Evolutionary conservation across 2,888 invertebrate genomes (phyloP).

Genomic region (Halictus quadricinctus): DNA sequence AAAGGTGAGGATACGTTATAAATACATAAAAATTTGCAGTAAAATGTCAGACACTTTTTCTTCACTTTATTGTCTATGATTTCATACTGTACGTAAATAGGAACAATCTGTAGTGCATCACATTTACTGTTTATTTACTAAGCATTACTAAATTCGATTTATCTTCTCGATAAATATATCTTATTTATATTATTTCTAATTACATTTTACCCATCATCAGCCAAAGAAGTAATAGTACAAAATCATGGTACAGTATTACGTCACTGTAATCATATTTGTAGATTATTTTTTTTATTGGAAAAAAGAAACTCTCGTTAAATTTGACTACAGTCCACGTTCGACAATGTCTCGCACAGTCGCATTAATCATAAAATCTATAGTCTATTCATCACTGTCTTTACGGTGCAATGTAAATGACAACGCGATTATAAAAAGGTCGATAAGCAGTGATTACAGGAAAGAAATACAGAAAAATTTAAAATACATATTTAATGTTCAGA

Average conservation of each 20-base stretch:
- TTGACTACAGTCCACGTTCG: background rate
- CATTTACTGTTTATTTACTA: background rate
- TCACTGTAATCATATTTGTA: background rate
- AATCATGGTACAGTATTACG: background rate
- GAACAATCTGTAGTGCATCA: too few relatives aligned
- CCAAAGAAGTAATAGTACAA: too few relatives aligned
- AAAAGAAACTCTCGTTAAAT: background rate
- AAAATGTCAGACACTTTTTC: background rate
- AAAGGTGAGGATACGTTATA: too few relatives aligned
- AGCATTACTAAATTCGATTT: background rate
- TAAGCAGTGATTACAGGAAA: background rate
- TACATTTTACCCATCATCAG: too few relatives aligned
- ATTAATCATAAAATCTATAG: constrained; percentile 2
- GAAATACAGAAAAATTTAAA: background rate
- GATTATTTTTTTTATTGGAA: background rate
- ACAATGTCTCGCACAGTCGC: background rate
- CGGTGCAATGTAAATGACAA: background rate
- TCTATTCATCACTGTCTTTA: constrained; percentile 1
- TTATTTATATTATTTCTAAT: background rate
- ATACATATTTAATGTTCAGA: background rate
- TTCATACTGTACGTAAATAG: background rate
- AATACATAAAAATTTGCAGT: too few relatives aligned
- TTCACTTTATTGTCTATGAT: background rate
- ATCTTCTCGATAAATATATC: background rate
- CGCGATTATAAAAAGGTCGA: background rate